Percentiles rank a stretch among this genome's conserved stretches.
phyloP scores from a whole-genome alignment of 2,113 vertebrate genomes.

The Nyctibius bracteatus region DNA sequence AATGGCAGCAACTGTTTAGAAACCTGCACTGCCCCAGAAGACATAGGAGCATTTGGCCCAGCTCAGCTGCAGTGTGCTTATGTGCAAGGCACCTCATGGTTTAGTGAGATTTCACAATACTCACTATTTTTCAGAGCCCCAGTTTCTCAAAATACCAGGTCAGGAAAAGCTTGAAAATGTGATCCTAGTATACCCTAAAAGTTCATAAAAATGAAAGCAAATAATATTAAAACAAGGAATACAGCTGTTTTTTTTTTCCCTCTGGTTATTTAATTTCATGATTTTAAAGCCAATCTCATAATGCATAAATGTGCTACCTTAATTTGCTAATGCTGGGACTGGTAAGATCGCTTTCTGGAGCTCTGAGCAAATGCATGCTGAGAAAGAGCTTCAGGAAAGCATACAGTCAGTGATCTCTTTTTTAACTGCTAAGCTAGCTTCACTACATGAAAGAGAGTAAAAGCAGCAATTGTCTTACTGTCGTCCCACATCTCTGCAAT shows the following conservation, averaged over 20 bases:
- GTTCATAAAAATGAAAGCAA: neutral
- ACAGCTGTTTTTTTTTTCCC: fast-evolving
- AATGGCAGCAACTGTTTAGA: neutral
- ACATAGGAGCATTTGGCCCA: neutral
- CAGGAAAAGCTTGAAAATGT: neutral
- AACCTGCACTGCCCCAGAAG: neutral
- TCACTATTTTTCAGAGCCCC: neutral
- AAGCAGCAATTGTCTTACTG: neutral
- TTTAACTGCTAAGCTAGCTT: neutral
- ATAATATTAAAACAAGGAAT: neutral
- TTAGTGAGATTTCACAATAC: neutral
- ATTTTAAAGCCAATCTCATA: neutral
- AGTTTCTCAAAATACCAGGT: neutral
- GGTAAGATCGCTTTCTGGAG: neutral
- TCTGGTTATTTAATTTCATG: neutral
- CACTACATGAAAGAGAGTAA: neutral
- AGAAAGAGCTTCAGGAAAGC: constrained; percentile 5
- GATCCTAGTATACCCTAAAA: neutral
- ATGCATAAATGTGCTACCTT: neutral
- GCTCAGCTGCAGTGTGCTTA: neutral
- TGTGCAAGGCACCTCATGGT: fast-evolving
- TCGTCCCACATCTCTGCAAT: neutral
- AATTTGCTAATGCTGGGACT: neutral
- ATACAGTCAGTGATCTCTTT: neutral
- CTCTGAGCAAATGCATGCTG: neutral